Percentiles rank a stretch among this genome's conserved stretches.
These are phyloP conservation scores for Drosophila mojavensis DNA, from an alignment of 1,140 invertebrate species.

Conservation along the genomic window DNA sequence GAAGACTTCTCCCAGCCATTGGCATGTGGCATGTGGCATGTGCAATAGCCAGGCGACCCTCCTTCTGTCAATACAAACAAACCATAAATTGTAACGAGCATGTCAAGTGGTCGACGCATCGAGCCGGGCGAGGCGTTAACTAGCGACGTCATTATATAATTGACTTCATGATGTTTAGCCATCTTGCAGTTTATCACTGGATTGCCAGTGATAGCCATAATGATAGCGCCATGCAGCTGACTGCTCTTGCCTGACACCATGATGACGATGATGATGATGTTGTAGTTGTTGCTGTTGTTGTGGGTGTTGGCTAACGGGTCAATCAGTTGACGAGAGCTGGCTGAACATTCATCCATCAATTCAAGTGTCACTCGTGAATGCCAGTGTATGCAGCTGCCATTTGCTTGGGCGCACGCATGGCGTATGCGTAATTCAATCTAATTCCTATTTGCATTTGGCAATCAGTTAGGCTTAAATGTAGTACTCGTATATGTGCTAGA, in stretches of 20 bases:
- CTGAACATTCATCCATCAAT: slow-evolving; percentile 32
- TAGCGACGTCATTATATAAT: slow-evolving; percentile 43
- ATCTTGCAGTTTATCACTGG: slow-evolving; percentile 42
- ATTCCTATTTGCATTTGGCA: slow-evolving; percentile 10
- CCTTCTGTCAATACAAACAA: slow-evolving; percentile 37
- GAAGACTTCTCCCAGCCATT: too few species aligned
- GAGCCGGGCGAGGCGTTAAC: slow-evolving; percentile 16
- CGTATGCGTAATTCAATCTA: slow-evolving; percentile 34
- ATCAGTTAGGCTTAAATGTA: not conserved
- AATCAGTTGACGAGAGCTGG: not conserved
- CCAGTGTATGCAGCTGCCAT: too few species aligned
- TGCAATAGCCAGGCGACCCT: not conserved
- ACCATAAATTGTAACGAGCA: slow-evolving; percentile 50
- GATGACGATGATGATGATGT: too few species aligned
- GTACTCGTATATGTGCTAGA: not conserved
- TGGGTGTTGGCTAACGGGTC: not conserved
- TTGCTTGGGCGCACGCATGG: not conserved
- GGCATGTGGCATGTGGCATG: slow-evolving; percentile 7
- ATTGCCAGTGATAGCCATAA: slow-evolving; percentile 24
- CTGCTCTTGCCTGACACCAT: not conserved
- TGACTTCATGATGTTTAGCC: slow-evolving; percentile 41
- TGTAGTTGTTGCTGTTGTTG: slow-evolving; percentile 1
- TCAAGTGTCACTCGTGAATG: slow-evolving; percentile 5
- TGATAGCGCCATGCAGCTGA: slow-evolving; percentile 29
- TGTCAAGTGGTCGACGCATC: slow-evolving; percentile 28